Base-by-base conservation (phyloP, 2,888 invertebrate species). In the Atrina japonica region DNA sequence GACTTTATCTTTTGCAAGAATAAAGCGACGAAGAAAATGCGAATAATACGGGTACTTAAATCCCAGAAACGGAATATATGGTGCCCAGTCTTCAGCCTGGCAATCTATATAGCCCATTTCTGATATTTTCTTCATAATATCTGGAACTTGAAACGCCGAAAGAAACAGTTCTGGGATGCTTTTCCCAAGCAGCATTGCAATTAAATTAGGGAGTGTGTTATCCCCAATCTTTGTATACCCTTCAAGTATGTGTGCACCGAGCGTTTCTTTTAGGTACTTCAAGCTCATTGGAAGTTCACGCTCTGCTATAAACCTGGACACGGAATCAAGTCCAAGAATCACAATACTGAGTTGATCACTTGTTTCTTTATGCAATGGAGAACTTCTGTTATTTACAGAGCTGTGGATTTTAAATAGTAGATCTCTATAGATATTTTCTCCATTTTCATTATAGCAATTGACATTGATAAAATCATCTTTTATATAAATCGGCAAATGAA, bases 171-270 rank as follows among this genome's bases (percentile, higher is more conserved):
- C 61, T 35, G 11, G 3, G 3, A 35, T 21, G 3, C 23, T 50
- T 50, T 61, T 61, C 3, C 61, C 61, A 14, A 50, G 30, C 47
- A 61, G 9, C 21, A 27, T 35, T 7, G 61, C 61, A 3, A 61
- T 1, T 30, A 61, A 49, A 50, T 61, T 61, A 35, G 61, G 61
- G n/a, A 50, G 25, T 5, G 61, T 50, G 23, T 61, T 61, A n/a
- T 61, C 50, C 5, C 61, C 61, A 21, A 61, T 30, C 6, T 40
- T 16, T 9, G 41, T 49, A 50, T 40, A 61, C 23, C 50, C 50
- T 14, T 61, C 23, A 18, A 61, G 16, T 35, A 18, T 23, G 21
- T 61, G 50, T 11, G 41, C 50, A n/a, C 25, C 30, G 18, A 61
- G 35, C n/a, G n/a, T n/a, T 7, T 49, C 40, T 50, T 47, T 35